These are phyloP conservation scores for Zosterops japonicus DNA, from an alignment of 2,113 vertebrate species.

Conservation along the genomic window DNA sequence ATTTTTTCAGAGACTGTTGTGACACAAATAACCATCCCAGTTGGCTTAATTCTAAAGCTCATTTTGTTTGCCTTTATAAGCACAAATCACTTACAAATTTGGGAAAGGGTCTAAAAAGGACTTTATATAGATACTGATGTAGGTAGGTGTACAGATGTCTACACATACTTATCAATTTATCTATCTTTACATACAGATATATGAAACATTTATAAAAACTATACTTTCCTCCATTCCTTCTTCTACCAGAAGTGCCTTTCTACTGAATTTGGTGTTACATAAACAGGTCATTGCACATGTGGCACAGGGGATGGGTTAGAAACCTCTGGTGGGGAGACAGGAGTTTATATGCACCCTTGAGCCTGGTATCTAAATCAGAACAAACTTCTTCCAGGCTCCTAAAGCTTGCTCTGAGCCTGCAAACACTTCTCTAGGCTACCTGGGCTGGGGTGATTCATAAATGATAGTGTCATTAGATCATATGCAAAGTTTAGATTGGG, in stretches of 20 bases:
- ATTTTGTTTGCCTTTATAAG: background rate
- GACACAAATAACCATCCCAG: background rate
- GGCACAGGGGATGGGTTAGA: background rate
- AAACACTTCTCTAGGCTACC: background rate
- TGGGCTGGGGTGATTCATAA: accelerated
- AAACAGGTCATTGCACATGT: background rate
- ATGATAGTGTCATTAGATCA: background rate
- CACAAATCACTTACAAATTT: background rate
- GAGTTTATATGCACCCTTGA: background rate
- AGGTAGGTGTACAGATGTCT: background rate
- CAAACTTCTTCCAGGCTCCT: background rate
- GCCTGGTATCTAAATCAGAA: background rate
- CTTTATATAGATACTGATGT: background rate
- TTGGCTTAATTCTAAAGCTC: background rate
- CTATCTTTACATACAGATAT: background rate
- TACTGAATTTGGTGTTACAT: background rate
- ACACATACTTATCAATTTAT: background rate
- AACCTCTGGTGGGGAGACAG: background rate
- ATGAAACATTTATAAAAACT: background rate
- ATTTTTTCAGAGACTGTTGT: background rate
- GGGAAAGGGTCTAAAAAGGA: background rate
- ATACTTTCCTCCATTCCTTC: background rate
- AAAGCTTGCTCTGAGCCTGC: background rate
- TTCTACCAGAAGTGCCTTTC: background rate
- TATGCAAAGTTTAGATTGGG: background rate